Evolutionary conservation across 1,140 invertebrate species (phyloP).

Genomic region (Heliconius himera): DNA sequence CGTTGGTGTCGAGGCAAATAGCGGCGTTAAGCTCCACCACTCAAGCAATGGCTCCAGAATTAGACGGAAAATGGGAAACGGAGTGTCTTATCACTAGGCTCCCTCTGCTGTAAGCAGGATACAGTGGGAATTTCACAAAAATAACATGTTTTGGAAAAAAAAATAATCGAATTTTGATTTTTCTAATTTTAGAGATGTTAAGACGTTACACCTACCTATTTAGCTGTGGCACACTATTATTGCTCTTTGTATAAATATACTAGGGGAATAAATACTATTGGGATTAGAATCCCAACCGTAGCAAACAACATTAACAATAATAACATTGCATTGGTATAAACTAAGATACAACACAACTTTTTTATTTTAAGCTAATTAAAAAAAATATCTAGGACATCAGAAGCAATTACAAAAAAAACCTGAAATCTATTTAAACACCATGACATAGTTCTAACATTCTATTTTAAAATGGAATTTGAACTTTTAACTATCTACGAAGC

Average conservation of each 20-base stretch:
- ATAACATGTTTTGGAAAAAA: background rate
- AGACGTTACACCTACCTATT: background rate
- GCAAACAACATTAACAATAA: background rate
- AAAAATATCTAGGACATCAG: background rate
- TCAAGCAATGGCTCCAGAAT: no score
- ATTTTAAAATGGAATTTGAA: slow-evolving; percentile 39
- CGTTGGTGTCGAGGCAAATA: no score
- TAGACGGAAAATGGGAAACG: no score
- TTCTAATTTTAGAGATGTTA: background rate
- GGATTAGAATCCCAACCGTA: background rate
- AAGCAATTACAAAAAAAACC: background rate
- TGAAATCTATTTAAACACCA: background rate
- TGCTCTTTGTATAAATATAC: background rate
- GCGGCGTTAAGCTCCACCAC: no score
- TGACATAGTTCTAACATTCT: slow-evolving; percentile 11
- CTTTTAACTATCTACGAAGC: slow-evolving; percentile 27
- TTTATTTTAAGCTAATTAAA: background rate
- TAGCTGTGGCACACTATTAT: background rate
- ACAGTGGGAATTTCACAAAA: background rate
- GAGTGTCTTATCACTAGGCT: no score
- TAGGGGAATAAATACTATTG: background rate
- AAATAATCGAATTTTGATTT: background rate
- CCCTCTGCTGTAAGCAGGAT: background rate
- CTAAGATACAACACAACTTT: background rate
- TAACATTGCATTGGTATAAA: background rate